A percentile compares a stretch with the other conserved stretches of the same genome.
Conservation (phyloP, 1,140 invertebrate genomes). For the Trachymyrmex cornetzi region DNA sequence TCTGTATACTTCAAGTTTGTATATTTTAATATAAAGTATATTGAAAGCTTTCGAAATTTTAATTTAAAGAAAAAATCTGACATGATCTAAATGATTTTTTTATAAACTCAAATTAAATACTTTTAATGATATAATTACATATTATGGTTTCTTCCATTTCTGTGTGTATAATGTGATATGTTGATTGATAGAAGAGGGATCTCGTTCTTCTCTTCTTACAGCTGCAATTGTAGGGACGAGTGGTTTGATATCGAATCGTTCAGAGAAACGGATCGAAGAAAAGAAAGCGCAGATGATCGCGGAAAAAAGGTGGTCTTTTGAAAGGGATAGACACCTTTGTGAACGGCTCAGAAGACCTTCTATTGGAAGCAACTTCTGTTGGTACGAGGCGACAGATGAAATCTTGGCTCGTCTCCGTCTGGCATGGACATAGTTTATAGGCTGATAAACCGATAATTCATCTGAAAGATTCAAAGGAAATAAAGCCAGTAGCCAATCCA, state of each 20-base stretch:
- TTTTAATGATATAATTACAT: background rate
- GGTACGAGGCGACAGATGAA: conserved; percentile 56
- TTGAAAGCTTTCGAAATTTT: background rate
- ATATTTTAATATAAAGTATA: background rate
- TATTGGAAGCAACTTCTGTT: conserved; percentile 52
- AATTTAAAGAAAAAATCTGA: background rate
- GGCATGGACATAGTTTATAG: conserved; percentile 45
- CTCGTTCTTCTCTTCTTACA: conserved; percentile 9
- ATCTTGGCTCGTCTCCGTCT: conserved; percentile 45
- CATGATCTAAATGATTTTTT: background rate
- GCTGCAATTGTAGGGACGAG: conserved; percentile 18
- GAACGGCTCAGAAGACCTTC: conserved; percentile 37
- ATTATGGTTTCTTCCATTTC: background rate
- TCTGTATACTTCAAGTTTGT: background rate
- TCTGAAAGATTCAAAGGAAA: conserved; percentile 35
- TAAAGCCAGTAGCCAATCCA: conserved; percentile 48
- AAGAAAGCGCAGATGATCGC: conserved; percentile 50
- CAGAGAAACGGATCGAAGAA: conserved; percentile 28
- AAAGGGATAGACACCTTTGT: conserved; percentile 70
- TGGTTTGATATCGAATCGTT: conserved; percentile 64
- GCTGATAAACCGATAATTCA: conserved; percentile 56
- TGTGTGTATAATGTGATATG: background rate
- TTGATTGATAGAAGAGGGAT: conserved; percentile 26
- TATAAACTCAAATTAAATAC: background rate
- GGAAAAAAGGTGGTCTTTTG: conserved; percentile 63